Base-by-base conservation (phyloP, 2,888 invertebrate species). In the Julus scanicus region DNA sequence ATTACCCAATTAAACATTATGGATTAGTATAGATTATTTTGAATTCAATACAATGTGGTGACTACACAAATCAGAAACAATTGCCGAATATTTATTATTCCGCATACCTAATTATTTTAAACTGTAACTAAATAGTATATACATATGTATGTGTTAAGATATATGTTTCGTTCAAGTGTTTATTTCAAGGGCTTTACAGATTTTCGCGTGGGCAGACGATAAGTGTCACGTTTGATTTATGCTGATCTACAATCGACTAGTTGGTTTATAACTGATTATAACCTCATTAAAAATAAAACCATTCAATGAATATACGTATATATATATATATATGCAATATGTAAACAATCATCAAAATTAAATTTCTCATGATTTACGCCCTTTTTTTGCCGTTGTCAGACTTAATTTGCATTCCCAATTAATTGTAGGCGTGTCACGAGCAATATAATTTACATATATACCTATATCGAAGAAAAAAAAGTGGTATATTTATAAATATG, bases 261-360 rank as follows among this genome's bases (percentile, higher is more conserved):
- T 71, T 71, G 71, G 29, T 71, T 20, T 71, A 63, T n/a, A 63
- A n/a, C 17, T 63, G 63, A 63, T 63, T n/a, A 15, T 63, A 8
- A 71, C 20, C 71, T 71, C 71, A 20, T 20, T 71, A 71, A 71
- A 71, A 71, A 20, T 71, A 53, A 11, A 53, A 11, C 6, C 53
- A 53, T 9, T 71, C 71, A 71, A 44, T 44, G 3, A 44, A 44
- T 20, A 4, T 0, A n/a, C 71, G 9, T 1, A 20, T 20, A 71
- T 71, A 9, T 9, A 71, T 20, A 71, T 20, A 71, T 20, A 20
- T 71, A 71, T 71, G 8, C 2, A n/a, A 71, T 20, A 20, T 8
- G n/a, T n/a, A 63, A 63, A 63, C 57, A 63, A 63, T 63, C n/a
- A 63, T 63, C 15, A 15, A n/a, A 71, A 71, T 71, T 8, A 71